Base-by-base conservation (phyloP, 2,888 invertebrate species). In the Sarcophaga subvicina region DNA sequence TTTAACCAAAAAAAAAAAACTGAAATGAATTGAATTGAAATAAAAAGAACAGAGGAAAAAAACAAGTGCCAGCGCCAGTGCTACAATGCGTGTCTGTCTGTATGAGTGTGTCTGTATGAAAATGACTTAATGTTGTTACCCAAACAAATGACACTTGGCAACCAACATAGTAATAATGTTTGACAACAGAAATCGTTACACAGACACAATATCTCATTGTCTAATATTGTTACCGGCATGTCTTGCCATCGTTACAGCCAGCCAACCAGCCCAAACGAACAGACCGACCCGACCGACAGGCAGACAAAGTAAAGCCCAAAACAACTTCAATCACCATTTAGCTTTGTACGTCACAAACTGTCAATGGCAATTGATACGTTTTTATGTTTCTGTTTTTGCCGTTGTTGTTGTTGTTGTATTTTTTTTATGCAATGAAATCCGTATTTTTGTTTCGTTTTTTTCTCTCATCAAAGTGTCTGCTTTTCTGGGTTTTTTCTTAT, bases 351-450 rank as follows among this genome's bases (percentile, higher is more conserved):
- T 37, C 83, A 79, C 37, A 73, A 78, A 83, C 80, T 87, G 86
- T 87, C 86, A 83, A 83, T 83, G 86, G 81, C 83, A 87, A 83
- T 87, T 87, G 83, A 87, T 83, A 83, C 75, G 75, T 80, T 79
- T 71, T 69, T 62, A 45, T 63, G 20, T 64, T 47, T 64, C 47
- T 77, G 64, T 45, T 69, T 70, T 27, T 37, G 64, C 22, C 22
- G 64, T 25, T 47, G 1, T 10, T 37, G 8, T 0, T 37, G 37
- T 8, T 37, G 37, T 10, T 10, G 10, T 8, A n/a, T 22, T 17
- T 54, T 17, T 4, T 54, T 14, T 54, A 14, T 54, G 54, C 54
- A 54, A 54, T 54, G 54, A 17, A 54, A 54, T 54, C 54, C 14
- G 14, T 54, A 54, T 14, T 54, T 54, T 79, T 76, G 64, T 62